Conservation (phyloP, 2,113 vertebrate genomes). For the Psittacara wagleri region DNA sequence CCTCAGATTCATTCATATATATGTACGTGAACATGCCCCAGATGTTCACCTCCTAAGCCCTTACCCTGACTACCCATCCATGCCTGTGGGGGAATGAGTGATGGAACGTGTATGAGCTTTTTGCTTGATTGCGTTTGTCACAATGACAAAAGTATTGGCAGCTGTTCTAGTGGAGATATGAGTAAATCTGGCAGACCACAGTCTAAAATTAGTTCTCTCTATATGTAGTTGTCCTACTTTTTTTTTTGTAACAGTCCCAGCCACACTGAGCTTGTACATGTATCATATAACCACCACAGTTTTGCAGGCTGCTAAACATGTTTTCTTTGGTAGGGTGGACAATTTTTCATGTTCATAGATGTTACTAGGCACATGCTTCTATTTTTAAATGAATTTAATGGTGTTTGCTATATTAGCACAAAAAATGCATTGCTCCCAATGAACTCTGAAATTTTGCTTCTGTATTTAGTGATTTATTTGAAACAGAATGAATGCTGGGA, state of each 20-base stretch:
- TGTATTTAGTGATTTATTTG: background rate
- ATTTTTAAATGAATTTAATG: background rate
- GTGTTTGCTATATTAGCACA: background rate
- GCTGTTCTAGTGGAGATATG: background rate
- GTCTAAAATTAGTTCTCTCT: constrained; percentile 29
- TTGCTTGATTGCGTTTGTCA: background rate
- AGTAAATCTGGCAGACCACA: constrained; percentile 26
- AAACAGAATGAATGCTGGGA: background rate
- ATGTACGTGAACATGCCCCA: background rate
- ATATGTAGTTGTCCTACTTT: background rate
- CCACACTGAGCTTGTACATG: background rate
- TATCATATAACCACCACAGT: background rate
- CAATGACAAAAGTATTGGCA: constrained; percentile 32
- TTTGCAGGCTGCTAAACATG: background rate
- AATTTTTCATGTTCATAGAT: background rate
- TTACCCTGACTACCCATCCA: background rate
- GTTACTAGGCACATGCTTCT: background rate
- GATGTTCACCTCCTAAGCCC: background rate
- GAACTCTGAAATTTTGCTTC: background rate
- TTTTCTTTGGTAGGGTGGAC: background rate
- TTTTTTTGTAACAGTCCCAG: background rate
- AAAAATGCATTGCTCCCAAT: background rate
- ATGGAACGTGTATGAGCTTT: background rate
- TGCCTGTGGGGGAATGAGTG: background rate
- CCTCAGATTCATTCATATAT: background rate